Base-by-base conservation (phyloP, 1,140 invertebrate genomes). In the Solen grandis region DNA sequence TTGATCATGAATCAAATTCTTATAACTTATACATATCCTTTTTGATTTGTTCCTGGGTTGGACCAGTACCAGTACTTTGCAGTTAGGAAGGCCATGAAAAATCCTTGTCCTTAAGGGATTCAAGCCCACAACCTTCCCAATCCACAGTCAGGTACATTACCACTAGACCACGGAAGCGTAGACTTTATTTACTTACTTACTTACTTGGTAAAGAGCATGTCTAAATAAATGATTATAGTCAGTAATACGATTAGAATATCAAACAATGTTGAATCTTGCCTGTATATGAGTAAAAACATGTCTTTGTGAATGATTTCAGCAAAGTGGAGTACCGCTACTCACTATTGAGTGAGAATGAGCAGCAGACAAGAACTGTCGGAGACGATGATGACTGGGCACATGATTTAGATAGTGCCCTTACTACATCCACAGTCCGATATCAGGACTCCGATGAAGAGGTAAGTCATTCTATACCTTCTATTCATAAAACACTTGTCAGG, bases 361-460 rank as follows among this genome's bases (percentile, higher is more conserved):
- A 57, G 14, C 63, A 46, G 19, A 46, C n/a, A 57, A 1, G 50
- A 57, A 50, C 25, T 78, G 63, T 36, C 69, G 54, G 60, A 41
- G 60, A 76, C 38, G 60, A 66, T 55, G 60, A 76, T 54, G 74
- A 62, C 41, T 35, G 60, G 16, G 55, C 33, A 16, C 41, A 54
- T 35, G 66, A 70, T 52, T 52, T 79, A 62, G 68, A 80, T 35
- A 62, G 57, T 52, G 77, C 77, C 25, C n/a, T 72, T 19, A 33
- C 72, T 33, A 57, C 63, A 19, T 57, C 52, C 16, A 46, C 52
- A 22, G 77, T 62, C 27, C 54, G 50, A 73, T 80, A 80, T 52
- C 65, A 79, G 27, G 77, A 80, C 36, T 80, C 77, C 35, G 77
- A 80, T 63, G 77, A 80, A 52, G 76, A 69, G 25, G 10, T n/a